phyloP scores from a whole-genome alignment of 2,888 invertebrate genomes.

The Tipula helvola region DNA sequence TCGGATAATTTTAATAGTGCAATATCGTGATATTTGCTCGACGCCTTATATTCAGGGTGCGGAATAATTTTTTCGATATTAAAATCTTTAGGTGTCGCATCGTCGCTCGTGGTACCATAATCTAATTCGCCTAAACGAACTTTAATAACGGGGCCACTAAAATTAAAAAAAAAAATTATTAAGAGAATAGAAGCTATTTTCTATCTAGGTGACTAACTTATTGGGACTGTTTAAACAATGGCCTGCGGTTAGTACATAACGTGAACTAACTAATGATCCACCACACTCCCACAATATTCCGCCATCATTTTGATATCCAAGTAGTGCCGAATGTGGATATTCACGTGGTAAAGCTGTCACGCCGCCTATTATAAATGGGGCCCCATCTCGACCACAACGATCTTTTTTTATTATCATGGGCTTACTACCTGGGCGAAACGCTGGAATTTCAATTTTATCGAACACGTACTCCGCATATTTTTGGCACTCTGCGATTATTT shows the following conservation, averaged over 20 bases:
- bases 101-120: neutral
- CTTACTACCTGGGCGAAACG: neutral
- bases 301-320: neutral
- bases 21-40: conserved; percentile 50
- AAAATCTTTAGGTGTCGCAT: conserved; percentile 11
- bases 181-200: neutral
- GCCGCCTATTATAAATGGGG: neutral
- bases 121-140: neutral
- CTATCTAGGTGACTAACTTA: neutral
- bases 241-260: neutral
- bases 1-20: conserved; percentile 43
- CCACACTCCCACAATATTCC: neutral
- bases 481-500: neutral
- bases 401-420: neutral
- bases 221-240: neutral
- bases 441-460: neutral
- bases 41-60: conserved; percentile 44
- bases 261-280: neutral
- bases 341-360: neutral
- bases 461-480: neutral
- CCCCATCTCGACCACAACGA: neutral
- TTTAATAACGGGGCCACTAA: neutral
- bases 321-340: neutral
- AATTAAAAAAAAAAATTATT: neutral
- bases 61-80: conserved; percentile 21